These are phyloP conservation scores for Antheraea yamamai DNA, from an alignment of 2,888 invertebrate genomes.

Conservation along the genomic window DNA sequence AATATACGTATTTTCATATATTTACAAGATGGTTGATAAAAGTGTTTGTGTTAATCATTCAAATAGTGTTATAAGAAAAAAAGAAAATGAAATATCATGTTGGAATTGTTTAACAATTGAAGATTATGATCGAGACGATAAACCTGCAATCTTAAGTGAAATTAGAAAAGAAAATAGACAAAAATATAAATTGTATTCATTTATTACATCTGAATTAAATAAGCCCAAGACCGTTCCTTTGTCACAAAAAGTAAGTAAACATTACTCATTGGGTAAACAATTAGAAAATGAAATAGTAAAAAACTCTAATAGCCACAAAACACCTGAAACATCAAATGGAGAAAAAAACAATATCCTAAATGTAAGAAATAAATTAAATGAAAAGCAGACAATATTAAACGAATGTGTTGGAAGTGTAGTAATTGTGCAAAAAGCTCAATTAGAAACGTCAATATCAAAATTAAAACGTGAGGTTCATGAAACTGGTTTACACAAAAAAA, in stretches of 20 bases:
- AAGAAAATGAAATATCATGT: constrained; percentile 55
- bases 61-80: constrained; percentile 36
- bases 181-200: constrained; percentile 64
- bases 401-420: constrained; percentile 17
- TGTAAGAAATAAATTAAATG: constrained; percentile 3
- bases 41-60: constrained; percentile 36
- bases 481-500: constrained; percentile 22
- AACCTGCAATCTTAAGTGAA: constrained; percentile 53
- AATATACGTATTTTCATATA: constrained; percentile 23
- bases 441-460: constrained; percentile 54
- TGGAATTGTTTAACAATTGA: constrained; percentile 67
- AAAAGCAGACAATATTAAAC: background rate
- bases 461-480: constrained; percentile 28
- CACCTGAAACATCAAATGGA: constrained; percentile 1
- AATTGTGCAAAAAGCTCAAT: constrained; percentile 46
- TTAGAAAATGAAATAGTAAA: constrained; percentile 56
- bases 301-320: constrained; percentile 23
- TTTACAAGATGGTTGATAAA: constrained; percentile 34
- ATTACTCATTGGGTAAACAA: constrained; percentile 60
- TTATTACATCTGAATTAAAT: constrained; percentile 61
- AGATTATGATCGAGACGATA: constrained; percentile 39
- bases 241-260: constrained; percentile 66
- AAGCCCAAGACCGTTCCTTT: constrained; percentile 64
- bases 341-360: background rate
- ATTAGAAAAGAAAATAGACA: constrained; percentile 58